Evolutionary conservation across 2,113 vertebrate genomes (phyloP).

Genomic region (Saimiri boliviensis): DNA sequence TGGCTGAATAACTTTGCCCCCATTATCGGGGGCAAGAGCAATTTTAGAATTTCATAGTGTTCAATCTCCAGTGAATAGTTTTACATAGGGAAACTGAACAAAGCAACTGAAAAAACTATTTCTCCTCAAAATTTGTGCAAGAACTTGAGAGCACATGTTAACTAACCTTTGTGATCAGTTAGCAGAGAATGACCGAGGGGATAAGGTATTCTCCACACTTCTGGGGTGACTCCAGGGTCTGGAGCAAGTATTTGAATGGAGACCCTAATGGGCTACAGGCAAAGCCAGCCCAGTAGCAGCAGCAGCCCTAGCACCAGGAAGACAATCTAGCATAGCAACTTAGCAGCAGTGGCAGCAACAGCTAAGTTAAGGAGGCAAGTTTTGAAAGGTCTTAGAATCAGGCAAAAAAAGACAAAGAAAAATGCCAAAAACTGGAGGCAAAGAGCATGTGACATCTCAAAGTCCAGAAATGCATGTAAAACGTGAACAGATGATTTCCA

Average conservation of each 20-base stretch:
- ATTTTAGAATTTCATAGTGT: background rate
- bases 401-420: background rate
- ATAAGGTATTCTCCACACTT: too few species aligned
- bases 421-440: background rate
- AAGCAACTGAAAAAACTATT: background rate
- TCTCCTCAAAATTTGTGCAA: background rate
- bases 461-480: background rate
- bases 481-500: background rate
- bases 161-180: background rate
- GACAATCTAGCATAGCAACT: too few species aligned
- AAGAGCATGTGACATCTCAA: background rate
- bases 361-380: background rate
- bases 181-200: background rate
- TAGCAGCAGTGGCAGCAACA: background rate
- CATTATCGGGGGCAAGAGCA: background rate
- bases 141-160: background rate
- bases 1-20: background rate
- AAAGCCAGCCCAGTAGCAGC: background rate
- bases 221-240: background rate
- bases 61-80: background rate
- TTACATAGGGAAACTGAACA: background rate
- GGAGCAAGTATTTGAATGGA: too few species aligned
- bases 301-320: too few species aligned
- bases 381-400: background rate
- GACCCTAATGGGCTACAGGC: too few species aligned